Percentiles rank a stretch among this genome's conserved stretches.
phyloP scores from a whole-genome alignment of 1,140 invertebrate species.

The Diabrotica undecimpunctata region DNA sequence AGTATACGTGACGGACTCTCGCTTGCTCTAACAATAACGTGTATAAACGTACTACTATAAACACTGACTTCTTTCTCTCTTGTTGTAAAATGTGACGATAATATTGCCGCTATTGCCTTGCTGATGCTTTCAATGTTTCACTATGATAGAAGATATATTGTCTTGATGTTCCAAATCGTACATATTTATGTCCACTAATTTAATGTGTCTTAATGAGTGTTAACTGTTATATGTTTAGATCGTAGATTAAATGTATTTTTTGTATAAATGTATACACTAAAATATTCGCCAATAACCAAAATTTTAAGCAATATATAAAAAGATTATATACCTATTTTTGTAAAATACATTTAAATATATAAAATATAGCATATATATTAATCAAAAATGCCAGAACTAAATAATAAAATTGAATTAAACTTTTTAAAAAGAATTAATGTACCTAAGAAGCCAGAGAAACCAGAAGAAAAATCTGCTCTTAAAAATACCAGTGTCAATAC shows the following conservation, averaged over 20 bases:
- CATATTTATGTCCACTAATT: neutral
- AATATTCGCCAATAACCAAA: neutral
- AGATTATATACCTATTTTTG: conserved; percentile 5
- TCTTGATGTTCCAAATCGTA: neutral
- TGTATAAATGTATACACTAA: neutral
- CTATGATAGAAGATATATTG: neutral
- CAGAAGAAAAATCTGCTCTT: conserved; percentile 4
- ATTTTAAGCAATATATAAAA: conserved; percentile 3
- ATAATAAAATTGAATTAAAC: conserved; percentile 29
- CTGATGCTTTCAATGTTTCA: neutral
- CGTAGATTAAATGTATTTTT: neutral
- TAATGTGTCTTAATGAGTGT: conserved; percentile 8
- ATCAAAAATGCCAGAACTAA: conserved; percentile 27
- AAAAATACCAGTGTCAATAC: conserved; percentile 2
- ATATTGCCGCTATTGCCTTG: neutral
- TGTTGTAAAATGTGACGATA: neutral
- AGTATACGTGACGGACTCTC: neutral
- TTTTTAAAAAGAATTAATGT: conserved; percentile 23
- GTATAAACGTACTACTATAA: neutral
- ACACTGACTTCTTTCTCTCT: neutral
- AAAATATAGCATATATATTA: neutral
- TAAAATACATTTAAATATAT: neutral
- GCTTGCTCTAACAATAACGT: neutral
- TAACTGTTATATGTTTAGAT: neutral
- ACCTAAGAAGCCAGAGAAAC: neutral